Conservation (phyloP, 1,140 invertebrate genomes). For the Diorhabda elongata region DNA sequence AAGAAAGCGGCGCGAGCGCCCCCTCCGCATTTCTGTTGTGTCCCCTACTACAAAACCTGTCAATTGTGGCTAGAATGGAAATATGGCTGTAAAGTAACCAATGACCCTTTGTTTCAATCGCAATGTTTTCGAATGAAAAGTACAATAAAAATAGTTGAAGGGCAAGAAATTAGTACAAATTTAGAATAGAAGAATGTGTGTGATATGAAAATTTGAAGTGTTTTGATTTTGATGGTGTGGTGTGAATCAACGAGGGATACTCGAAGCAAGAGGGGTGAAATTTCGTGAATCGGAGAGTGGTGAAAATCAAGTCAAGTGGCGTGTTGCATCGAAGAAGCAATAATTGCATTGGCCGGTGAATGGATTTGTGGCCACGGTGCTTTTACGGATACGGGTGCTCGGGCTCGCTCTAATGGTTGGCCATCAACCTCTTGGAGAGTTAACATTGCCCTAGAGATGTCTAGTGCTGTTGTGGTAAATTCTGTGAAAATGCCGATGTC, state of each 20-base stretch:
- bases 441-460: slow-evolving; percentile 43
- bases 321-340: slow-evolving; percentile 13
- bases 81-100: slow-evolving; percentile 44
- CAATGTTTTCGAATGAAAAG: slow-evolving; percentile 38
- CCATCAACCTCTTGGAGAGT: slow-evolving; percentile 35
- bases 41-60: slow-evolving; percentile 19
- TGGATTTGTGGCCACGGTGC: slow-evolving; percentile 19
- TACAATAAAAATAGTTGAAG: slow-evolving; percentile 6
- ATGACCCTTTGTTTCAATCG: slow-evolving; percentile 41
- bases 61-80: slow-evolving; percentile 27
- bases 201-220: slow-evolving; percentile 18
- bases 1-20: slow-evolving; percentile 18
- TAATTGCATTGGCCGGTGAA: slow-evolving; percentile 23
- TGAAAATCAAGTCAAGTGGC: slow-evolving; percentile 10
- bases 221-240: slow-evolving; percentile 20
- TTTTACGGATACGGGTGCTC: slow-evolving; percentile 21
- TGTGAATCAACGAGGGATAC: slow-evolving; percentile 12
- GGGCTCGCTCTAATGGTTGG: slow-evolving; percentile 39
- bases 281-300: slow-evolving; percentile 8
- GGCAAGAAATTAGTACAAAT: slow-evolving; percentile 19
- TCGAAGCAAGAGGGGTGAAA: slow-evolving; percentile 13
- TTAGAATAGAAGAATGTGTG: slow-evolving; percentile 20
- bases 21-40: slow-evolving; percentile 13
- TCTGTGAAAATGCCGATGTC: slow-evolving; percentile 46
- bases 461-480: slow-evolving; percentile 43